Base-by-base conservation (phyloP, 2,888 invertebrate species). In the Hermodice carunculata region DNA sequence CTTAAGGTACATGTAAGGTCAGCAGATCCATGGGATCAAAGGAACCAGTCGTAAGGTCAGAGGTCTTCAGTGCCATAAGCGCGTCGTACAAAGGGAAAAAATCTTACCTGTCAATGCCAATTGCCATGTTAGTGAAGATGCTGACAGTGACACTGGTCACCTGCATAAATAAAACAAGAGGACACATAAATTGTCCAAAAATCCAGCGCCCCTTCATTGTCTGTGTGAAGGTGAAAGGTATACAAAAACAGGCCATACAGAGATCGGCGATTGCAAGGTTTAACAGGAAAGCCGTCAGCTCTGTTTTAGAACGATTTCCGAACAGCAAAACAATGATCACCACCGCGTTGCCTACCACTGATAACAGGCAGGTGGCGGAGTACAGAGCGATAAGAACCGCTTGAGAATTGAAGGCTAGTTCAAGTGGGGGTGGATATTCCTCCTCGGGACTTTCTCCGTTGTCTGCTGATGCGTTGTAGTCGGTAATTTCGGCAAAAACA, bases 181-280 rank as follows among this genome's bases (percentile, higher is more conserved):
- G 81, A 69, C 86, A 87, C 75, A 87, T 84, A 61, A 76, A 69
- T 0, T 78, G 78, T n/a, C 79, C 79, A 67, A 86, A 86, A 26
- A 86, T 77, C 87, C 87, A 87, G 19, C 81, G 71, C 11, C 72
- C 69, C 17, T 81, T 68, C 73, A 83, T 77, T 60, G 81, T 80
- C 76, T 78, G 75, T 5, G 83, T 83, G 67, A 82, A 94, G 14
- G 76, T 77, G 54, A 76, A 76, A n/a, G 76, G 76, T 48, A 76
- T 67, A 56, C 76, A 76, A 64, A 76, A 68, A 24, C 66, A 54
- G 11, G 76, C 69, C 65, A 76, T 76, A 19, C 65, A 43, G 24
- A 77, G 53, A 51, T 76, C 76, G 8, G 76, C 63, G n/a, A 77
- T 53, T 8, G 76, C 76, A 37, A 77, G 58, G 61, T 67, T 71